Base-by-base conservation (phyloP, 1,140 invertebrate species). In the Diuraphis noxia region DNA sequence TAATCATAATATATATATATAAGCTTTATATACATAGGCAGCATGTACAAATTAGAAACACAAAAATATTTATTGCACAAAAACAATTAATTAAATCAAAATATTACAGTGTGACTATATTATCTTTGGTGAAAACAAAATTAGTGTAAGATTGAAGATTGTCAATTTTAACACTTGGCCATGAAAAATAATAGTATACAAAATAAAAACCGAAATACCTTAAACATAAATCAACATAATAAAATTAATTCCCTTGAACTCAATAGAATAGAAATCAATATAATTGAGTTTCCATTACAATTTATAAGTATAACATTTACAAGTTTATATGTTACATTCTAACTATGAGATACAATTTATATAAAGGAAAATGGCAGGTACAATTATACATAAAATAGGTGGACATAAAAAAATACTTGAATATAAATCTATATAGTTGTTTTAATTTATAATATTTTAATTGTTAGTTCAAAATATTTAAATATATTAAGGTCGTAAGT, bases 91-190 rank as follows among this genome's bases (percentile, higher is more conserved):
- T 88, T 5, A 36, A 40, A 88, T 38, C 25, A 25, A 63, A 88
- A 63, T 41, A 72, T 41, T 88, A 40, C 21, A 56, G 36, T 41
- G 30, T 38, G 85, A 87, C n/a, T 49, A 36, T 25, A 79, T 36
- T 82, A 82, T 84, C 82, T 84, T 84, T 84, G 82, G 41, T 84
- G 23, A 88, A 88, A 88, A 88, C 21, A 40, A 56, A 40, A 41
- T 63, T n/a, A 46, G 9, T 30, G 34, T 40, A n/a, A 88, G n/a
- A 63, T 2, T 3, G n/a, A 87, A 36, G 41, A 49, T 49, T 23
- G 43, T n/a, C 36, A 40, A 82, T 72, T 34, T 30, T 41, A 41
- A 41, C 25, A 40, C 79, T 82, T 82, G 36, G 23, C 36, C 79
- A 13, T 82, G 36, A 82, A 23, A 40, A 85, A 40, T 85, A 85